These are phyloP conservation scores for Acanthosepion pharaonis DNA, from an alignment of 2,888 invertebrate genomes.

Conservation along the genomic window DNA sequence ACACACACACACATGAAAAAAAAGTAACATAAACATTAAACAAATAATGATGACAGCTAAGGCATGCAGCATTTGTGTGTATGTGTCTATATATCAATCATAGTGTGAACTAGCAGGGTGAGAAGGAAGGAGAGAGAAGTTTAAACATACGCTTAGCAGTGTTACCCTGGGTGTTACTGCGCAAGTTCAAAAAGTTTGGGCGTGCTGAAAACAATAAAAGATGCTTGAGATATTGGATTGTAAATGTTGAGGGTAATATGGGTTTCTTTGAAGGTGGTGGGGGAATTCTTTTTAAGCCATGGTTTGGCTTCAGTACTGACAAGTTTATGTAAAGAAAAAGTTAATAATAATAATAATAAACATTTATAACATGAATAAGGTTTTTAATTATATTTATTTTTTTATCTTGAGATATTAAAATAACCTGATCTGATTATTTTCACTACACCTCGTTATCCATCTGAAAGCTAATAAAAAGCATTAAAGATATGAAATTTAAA, in stretches of 20 bases:
- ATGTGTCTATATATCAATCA: background rate
- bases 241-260: constrained; percentile 34
- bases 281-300: background rate
- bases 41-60: constrained; percentile 24
- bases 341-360: background rate
- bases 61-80: constrained; percentile 43
- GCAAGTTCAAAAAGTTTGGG: constrained; percentile 97
- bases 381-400: background rate
- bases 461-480: background rate
- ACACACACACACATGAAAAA: background rate
- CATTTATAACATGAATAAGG: background rate
- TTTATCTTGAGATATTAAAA: background rate
- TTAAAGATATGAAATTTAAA: background rate
- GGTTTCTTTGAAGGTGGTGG: background rate
- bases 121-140: constrained; percentile 51
- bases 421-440: background rate
- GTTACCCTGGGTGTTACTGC: constrained; percentile 72
- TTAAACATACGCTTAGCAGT: constrained; percentile 59
- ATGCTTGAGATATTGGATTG: constrained; percentile 47
- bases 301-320: background rate
- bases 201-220: constrained; percentile 83
- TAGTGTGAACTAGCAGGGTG: constrained; percentile 52
- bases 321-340: background rate
- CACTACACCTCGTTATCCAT: background rate
- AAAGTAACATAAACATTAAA: background rate